These are phyloP conservation scores for Dolichotis patagonum DNA, from an alignment of 2,113 vertebrate genomes.

Conservation along the genomic window DNA sequence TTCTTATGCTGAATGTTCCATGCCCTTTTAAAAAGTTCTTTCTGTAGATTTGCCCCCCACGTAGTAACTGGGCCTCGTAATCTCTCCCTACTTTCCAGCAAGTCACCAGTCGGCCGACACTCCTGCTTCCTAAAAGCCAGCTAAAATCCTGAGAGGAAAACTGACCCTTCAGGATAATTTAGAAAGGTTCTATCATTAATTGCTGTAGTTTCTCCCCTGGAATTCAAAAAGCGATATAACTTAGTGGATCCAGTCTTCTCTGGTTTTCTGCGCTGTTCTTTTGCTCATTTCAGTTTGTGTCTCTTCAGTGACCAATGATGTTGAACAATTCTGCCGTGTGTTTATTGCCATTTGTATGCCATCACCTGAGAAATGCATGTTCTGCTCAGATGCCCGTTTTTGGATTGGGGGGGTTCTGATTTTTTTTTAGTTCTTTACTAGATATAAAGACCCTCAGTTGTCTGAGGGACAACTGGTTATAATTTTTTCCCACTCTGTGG, in stretches of 20 bases:
- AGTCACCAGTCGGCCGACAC: neutral
- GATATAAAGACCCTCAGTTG: too few relatives aligned
- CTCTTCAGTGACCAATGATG: too few relatives aligned
- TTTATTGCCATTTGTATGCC: too few relatives aligned
- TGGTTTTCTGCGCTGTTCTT: neutral
- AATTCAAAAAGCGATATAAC: neutral
- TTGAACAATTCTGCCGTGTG: too few relatives aligned
- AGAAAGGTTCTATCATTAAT: neutral
- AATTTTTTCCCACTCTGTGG: too few relatives aligned
- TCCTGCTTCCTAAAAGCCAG: slow-evolving; percentile 9
- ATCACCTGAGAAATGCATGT: too few relatives aligned
- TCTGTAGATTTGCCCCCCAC: neutral
- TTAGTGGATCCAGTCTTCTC: neutral
- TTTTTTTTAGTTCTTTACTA: too few relatives aligned
- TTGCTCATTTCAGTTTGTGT: neutral
- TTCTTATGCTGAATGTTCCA: neutral
- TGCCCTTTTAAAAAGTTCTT: neutral
- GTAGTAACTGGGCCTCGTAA: neutral
- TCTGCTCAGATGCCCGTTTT: too few relatives aligned
- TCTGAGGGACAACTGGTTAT: too few relatives aligned
- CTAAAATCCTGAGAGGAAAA: slow-evolving; percentile 32
- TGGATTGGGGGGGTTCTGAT: too few relatives aligned
- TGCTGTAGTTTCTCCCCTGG: neutral
- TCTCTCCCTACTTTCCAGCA: neutral
- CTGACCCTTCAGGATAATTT: neutral